Evolutionary conservation across 1,140 invertebrate species (phyloP).

Genomic region (Cyclargus thomasi): DNA sequence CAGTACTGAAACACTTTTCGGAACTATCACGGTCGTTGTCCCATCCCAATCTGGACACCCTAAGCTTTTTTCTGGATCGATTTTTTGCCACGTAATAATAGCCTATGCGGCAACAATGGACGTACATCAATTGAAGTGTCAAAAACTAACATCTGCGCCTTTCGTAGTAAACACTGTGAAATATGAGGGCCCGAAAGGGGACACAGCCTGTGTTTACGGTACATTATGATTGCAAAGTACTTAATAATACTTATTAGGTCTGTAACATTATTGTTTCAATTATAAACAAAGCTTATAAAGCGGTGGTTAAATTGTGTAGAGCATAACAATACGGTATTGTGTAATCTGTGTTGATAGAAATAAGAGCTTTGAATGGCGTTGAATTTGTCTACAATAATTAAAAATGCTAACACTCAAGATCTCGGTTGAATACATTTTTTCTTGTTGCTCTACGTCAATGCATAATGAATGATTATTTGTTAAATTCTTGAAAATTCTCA

Average conservation of each 20-base stretch:
- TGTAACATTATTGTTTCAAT: not conserved
- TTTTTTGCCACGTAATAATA: slow-evolving; percentile 64
- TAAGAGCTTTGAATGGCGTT: not conserved
- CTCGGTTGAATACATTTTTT: too few relatives aligned
- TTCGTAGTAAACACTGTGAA: slow-evolving; percentile 63
- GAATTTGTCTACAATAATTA: too few relatives aligned
- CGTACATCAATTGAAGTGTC: slow-evolving; percentile 73
- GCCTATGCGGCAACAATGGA: slow-evolving; percentile 54
- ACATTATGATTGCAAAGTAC: slow-evolving; percentile 72
- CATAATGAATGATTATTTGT: too few relatives aligned
- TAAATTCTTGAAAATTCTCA: too few relatives aligned
- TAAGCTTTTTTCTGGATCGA: slow-evolving; percentile 45
- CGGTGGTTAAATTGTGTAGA: not conserved
- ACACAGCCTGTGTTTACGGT: slow-evolving; percentile 65
- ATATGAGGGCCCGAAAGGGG: slow-evolving; percentile 54
- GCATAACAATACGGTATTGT: not conserved
- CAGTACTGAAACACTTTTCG: too few relatives aligned
- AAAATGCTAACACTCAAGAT: too few relatives aligned
- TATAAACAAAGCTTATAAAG: not conserved
- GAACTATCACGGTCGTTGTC: too few relatives aligned
- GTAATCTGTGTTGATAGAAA: not conserved
- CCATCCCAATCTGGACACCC: too few relatives aligned
- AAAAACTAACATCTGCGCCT: slow-evolving; percentile 74
- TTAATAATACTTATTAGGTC: slow-evolving; percentile 29
- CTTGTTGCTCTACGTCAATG: too few relatives aligned